phyloP scores from a whole-genome alignment of 2,888 invertebrate genomes.

The Clunio marinus region DNA sequence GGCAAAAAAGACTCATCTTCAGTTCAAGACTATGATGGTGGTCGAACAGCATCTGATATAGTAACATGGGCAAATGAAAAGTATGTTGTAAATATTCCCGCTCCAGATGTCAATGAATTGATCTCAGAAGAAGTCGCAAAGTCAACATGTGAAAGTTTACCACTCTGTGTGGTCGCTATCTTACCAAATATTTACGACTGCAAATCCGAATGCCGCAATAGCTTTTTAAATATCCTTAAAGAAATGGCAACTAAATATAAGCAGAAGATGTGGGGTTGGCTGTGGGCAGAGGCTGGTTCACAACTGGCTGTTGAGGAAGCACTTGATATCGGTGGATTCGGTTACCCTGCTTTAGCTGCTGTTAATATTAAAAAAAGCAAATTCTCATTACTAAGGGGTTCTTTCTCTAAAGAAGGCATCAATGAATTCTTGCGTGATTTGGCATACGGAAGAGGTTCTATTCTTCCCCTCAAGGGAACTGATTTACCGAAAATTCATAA shows the following conservation, averaged over 20 bases:
- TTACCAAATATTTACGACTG: conserved; percentile 96
- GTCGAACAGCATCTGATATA: conserved; percentile 84
- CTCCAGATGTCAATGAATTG: conserved; percentile 81
- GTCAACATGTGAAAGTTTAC: conserved; percentile 76
- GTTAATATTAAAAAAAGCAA: conserved; percentile 96
- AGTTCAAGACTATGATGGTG: conserved; percentile 85
- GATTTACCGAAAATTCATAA: conserved; percentile 67
- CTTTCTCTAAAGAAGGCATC: conserved; percentile 92
- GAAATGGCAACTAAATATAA: conserved; percentile 86
- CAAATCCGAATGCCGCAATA: conserved; percentile 83
- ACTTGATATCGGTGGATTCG: conserved; percentile 94
- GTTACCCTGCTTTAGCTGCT: conserved; percentile 97
- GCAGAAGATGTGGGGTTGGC: conserved; percentile 95
- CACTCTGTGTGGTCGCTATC: conserved; percentile 86
- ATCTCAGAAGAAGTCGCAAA: conserved; percentile 61
- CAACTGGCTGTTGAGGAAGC: conserved; percentile 81
- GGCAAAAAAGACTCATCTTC: conserved; percentile 67
- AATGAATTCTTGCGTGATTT: conserved; percentile 91
- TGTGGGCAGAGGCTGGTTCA: conserved; percentile 90
- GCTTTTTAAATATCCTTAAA: conserved; percentile 71
- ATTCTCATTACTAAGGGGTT: conserved; percentile 85
- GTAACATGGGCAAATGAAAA: conserved; percentile 86
- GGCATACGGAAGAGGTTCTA: conserved; percentile 88
- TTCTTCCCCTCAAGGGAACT: conserved; percentile 79
- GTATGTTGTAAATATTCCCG: conserved; percentile 76